phyloP scores from a whole-genome alignment of 2,888 invertebrate species.

The Heliconius cydno region DNA sequence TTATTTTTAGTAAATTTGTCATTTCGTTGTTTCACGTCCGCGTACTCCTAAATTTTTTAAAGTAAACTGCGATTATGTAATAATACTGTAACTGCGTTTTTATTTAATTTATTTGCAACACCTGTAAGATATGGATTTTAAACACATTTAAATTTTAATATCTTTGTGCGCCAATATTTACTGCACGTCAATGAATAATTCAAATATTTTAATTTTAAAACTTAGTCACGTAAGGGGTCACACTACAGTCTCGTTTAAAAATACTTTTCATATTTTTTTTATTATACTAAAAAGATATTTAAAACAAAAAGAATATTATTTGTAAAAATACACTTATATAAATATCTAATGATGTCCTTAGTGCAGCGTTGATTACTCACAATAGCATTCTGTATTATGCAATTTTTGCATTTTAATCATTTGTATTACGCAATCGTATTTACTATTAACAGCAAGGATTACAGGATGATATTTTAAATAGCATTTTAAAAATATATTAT shows the following conservation, averaged over 20 bases:
- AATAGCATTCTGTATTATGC: conserved; percentile 20
- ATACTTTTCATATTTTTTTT: too few relatives aligned
- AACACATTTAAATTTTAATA: not conserved
- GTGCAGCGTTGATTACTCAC: conserved; percentile 10
- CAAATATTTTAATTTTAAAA: conserved; percentile 18
- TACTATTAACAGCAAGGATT: not conserved
- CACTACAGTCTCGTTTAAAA: too few relatives aligned
- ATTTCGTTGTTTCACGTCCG: not conserved
- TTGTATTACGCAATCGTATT: conserved; percentile 5
- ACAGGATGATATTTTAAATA: not conserved
- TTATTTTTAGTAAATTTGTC: conserved; percentile 21
- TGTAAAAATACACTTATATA: not conserved
- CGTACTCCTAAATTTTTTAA: not conserved
- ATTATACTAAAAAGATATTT: not conserved
- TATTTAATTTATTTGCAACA: not conserved
- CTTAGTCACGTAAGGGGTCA: not conserved
- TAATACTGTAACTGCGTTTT: not conserved
- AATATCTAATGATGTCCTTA: conserved; percentile 7
- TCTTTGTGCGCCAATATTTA: not conserved
- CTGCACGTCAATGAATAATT: not conserved
- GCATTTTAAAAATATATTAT: too few relatives aligned
- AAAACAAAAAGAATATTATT: not conserved
- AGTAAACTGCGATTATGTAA: not conserved
- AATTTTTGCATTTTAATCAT: conserved; percentile 29
- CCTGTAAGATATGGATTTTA: not conserved